Base-by-base conservation (phyloP, 2,888 invertebrate genomes). In the Mesochorus sp. region DNA sequence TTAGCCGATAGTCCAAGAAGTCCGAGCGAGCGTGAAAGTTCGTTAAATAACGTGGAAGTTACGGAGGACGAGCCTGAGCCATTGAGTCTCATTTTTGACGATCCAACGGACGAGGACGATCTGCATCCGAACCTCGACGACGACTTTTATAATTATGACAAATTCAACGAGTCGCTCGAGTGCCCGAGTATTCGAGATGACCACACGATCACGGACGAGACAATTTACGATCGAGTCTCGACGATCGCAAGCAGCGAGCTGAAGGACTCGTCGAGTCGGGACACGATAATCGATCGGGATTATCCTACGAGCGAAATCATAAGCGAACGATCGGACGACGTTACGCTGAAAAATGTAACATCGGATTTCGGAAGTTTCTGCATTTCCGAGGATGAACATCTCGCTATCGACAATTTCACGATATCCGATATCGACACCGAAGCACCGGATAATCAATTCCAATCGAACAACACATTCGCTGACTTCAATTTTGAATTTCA, bases 41-140 rank as follows among this genome's bases (percentile, higher is more conserved):
- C 86, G 1, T 79, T 82, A 0, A 86, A 85, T 34, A 85, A 85
- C 80, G 68, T 85, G 14, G 87, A 87, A 39, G 68, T 73, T 10
- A 84, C 80, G 17, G 87, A n/a, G n/a, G n/a, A 89, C 19, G 88
- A 90, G 42, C 77, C 85, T 2, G 90, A 91, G 74, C 87, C 90
- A 2, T 77, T 88, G 21, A 89, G 88, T 72, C 77, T 90, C 34
- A 88, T 87, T 61, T 76, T 90, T 31, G 90, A 89, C 66, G 89
- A 89, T 84, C 89, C 89, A 3, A 79, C 85, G 26, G 84, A 74
- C 47, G 77, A 83, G 39, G 81, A 82, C 6, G 87, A 88, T 5
- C 42, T 73, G 1, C 81, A 81, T 14, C 85, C 81, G 44, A 85
- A 86, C 71, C 21, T 88, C 26, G 86, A 87, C 2, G 81, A 87